Percentiles rank a stretch among this genome's conserved stretches.
phyloP scores from a whole-genome alignment of 2,888 invertebrate genomes.

The Saturnia pavonia region DNA sequence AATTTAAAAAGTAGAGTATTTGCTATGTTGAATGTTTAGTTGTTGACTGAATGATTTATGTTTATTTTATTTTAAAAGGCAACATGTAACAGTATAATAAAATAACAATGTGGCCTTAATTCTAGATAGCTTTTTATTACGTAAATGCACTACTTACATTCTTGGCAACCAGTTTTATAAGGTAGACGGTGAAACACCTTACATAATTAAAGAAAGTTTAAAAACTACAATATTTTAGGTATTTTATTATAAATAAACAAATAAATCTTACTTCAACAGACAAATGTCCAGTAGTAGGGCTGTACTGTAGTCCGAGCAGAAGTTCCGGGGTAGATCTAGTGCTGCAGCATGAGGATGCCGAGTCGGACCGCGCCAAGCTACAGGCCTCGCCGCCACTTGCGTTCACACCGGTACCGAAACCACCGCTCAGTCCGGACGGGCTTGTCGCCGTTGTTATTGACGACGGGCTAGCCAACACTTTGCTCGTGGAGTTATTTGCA shows the following conservation, averaged over 20 bases:
- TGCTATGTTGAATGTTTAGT: no score
- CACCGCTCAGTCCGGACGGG: slow-evolving; percentile 35
- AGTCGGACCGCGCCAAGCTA: slow-evolving; percentile 94
- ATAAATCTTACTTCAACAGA: slow-evolving; percentile 87
- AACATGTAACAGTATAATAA: no score
- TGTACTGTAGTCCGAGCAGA: slow-evolving; percentile 94
- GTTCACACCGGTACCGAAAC: slow-evolving; percentile 25
- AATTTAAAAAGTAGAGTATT: no score
- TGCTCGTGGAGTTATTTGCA: slow-evolving; percentile 56
- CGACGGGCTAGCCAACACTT: slow-evolving; percentile 66
- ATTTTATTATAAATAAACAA: background rate
- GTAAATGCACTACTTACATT: no score
- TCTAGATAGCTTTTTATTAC: no score
- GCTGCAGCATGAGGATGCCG: slow-evolving; percentile 96
- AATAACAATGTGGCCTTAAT: no score
- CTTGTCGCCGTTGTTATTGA: slow-evolving; percentile 58
- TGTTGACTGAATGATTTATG: no score
- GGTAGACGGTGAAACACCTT: no score
- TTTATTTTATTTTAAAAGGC: no score
- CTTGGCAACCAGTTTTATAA: no score
- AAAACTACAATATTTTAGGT: no score
- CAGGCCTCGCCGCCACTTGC: slow-evolving; percentile 68
- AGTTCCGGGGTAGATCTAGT: slow-evolving; percentile 95
- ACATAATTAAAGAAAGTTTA: no score
- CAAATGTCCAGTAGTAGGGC: slow-evolving; percentile 95